Percentiles rank a stretch among this genome's conserved stretches.
phyloP scores from a whole-genome alignment of 2,888 invertebrate genomes.

The Morpho helenor region DNA sequence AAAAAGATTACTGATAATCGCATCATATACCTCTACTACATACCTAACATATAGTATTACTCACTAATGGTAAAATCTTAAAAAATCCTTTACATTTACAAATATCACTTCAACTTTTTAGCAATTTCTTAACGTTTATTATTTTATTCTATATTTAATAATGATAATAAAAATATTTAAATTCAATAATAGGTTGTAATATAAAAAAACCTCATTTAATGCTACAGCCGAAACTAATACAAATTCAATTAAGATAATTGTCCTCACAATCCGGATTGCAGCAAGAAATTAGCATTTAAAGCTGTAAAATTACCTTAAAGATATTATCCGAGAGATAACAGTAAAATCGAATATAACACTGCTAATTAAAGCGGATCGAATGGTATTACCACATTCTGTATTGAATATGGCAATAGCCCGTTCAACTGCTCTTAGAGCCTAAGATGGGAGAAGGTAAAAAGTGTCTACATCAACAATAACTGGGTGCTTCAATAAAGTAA shows the following conservation, averaged over 20 bases:
- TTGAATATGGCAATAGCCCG: conserved; percentile 39
- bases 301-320: conserved; percentile 18
- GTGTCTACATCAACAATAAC: conserved; percentile 44
- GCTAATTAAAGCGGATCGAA: conserved; percentile 49
- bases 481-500: conserved; percentile 64
- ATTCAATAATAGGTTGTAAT: neutral
- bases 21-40: too few relatives aligned
- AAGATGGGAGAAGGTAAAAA: conserved; percentile 47
- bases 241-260: conserved; percentile 19
- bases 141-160: neutral
- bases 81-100: too few relatives aligned
- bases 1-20: too few relatives aligned
- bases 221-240: conserved; percentile 8
- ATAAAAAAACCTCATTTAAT: neutral
- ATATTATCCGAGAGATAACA: conserved; percentile 28
- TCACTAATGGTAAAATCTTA: too few relatives aligned
- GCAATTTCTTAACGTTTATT: too few relatives aligned
- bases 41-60: too few relatives aligned
- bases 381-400: conserved; percentile 41
- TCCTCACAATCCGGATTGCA: conserved; percentile 3
- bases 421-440: conserved; percentile 35
- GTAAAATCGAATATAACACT: conserved; percentile 36
- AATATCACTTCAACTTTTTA: too few relatives aligned
- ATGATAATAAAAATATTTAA: neutral
- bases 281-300: conserved; percentile 18